A percentile compares a stretch with the other conserved stretches of the same genome.
phyloP scores from a whole-genome alignment of 30 jellyfish, hydroid and myxozoan species.

The Catostylus mosaicus region DNA sequence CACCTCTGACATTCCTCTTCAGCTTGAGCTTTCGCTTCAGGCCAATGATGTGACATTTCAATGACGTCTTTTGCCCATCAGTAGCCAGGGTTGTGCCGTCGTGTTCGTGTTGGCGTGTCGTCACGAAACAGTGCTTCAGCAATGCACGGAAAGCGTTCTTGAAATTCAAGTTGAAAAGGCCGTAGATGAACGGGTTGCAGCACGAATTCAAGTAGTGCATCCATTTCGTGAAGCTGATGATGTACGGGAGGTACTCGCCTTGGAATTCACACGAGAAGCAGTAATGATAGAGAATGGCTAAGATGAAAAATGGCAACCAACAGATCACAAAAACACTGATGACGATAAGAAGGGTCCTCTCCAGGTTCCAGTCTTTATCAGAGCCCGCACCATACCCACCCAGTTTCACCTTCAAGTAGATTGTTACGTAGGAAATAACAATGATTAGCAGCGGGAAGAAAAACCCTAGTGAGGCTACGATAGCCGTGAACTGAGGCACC shows the following conservation, averaged over 20 bases:
- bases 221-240: constrained; percentile 67
- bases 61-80: constrained; percentile 1
- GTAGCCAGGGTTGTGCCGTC: constrained; percentile 1
- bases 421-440: constrained; percentile 46
- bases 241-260: constrained; percentile 17
- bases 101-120: neutral
- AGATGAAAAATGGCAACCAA: constrained; percentile 82
- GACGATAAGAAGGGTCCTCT: constrained; percentile 74
- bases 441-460: constrained; percentile 74
- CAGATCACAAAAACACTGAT: constrained; percentile 67
- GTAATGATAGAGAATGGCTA: constrained; percentile 59
- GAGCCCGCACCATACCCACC: constrained; percentile 45
- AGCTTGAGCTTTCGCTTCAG: constrained; percentile 33
- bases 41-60: constrained; percentile 42
- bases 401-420: constrained; percentile 41
- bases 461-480: constrained; percentile 64
- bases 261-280: constrained; percentile 66
- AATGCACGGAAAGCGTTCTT: constrained; percentile 74
- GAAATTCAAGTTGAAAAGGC: constrained; percentile 79
- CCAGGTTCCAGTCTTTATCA: constrained; percentile 76
- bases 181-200: constrained; percentile 91
- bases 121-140: constrained; percentile 45
- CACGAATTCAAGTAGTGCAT: constrained; percentile 83
- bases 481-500: constrained; percentile 45
- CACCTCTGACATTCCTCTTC: constrained; percentile 6